These are phyloP conservation scores for Lordiphosa collinella DNA, from an alignment of 1,140 invertebrate genomes.

Conservation along the genomic window DNA sequence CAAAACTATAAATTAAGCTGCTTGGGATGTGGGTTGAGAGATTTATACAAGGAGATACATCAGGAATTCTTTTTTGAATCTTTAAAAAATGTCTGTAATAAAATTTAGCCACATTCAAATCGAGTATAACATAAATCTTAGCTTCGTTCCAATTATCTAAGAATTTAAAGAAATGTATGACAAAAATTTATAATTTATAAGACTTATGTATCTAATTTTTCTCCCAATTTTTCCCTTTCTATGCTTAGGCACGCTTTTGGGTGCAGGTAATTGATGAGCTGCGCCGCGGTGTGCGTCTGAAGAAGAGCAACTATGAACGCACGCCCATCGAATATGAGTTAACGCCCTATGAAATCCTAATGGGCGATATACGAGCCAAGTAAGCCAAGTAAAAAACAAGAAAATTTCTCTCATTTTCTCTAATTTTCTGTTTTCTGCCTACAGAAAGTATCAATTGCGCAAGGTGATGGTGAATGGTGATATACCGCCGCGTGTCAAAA, in stretches of 20 bases:
- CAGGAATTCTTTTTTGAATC: no score
- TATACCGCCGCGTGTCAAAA: slow-evolving; percentile 91
- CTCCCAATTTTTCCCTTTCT: neutral
- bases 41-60: no score
- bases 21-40: no score
- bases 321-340: slow-evolving; percentile 93
- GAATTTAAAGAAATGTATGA: no score
- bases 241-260: slow-evolving; percentile 93
- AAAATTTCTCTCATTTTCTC: slow-evolving; percentile 31
- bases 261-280: slow-evolving; percentile 95
- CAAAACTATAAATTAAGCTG: no score
- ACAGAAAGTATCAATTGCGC: slow-evolving; percentile 86
- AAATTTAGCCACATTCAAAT: no score
- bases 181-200: no score
- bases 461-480: slow-evolving; percentile 91
- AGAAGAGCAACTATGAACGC: slow-evolving; percentile 89
- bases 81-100: no score
- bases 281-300: slow-evolving; percentile 92
- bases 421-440: neutral
- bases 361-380: slow-evolving; percentile 96
- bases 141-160: no score
- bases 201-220: no score
- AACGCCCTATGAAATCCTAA: slow-evolving; percentile 98
- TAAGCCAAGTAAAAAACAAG: slow-evolving; percentile 73
- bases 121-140: no score